phyloP scores from a whole-genome alignment of 2,797 vertebrate species.

The Melanogrammus aeglefinus region DNA sequence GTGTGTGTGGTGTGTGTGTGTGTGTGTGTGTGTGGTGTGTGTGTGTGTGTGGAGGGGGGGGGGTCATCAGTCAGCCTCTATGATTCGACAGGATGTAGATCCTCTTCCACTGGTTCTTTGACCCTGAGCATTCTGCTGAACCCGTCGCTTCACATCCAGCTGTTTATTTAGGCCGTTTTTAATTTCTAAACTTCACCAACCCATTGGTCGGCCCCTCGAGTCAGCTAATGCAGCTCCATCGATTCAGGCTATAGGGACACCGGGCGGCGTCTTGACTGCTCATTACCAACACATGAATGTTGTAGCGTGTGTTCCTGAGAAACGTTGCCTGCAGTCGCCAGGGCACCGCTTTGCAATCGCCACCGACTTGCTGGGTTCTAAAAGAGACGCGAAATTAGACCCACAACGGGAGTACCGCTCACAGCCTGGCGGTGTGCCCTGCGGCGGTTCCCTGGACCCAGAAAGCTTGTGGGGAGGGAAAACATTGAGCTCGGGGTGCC shows the following conservation, averaged over 20 bases:
- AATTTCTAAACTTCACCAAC: background rate
- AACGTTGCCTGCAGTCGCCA: no score
- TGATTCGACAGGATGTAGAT: constrained; percentile 28
- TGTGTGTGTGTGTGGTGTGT: no score
- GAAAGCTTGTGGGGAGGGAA: no score
- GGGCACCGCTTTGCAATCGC: background rate
- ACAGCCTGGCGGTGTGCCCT: background rate
- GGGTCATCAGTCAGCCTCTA: constrained; percentile 9
- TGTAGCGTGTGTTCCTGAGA: no score
- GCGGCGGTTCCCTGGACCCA: no score
- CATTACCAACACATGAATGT: no score
- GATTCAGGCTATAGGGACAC: background rate
- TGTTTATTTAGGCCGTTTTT: background rate
- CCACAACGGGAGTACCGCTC: background rate
- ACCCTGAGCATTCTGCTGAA: constrained; percentile 8
- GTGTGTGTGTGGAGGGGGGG: background rate
- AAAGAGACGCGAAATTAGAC: background rate
- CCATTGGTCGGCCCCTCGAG: background rate
- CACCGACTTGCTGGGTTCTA: background rate
- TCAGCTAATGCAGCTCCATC: no score
- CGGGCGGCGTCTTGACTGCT: background rate
- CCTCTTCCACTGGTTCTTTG: constrained; percentile 53
- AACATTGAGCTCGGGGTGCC: background rate
- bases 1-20: background rate
- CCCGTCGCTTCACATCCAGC: background rate